These are phyloP conservation scores for Ramphastos sulfuratus DNA, from an alignment of 2,113 vertebrate species.

Conservation along the genomic window DNA sequence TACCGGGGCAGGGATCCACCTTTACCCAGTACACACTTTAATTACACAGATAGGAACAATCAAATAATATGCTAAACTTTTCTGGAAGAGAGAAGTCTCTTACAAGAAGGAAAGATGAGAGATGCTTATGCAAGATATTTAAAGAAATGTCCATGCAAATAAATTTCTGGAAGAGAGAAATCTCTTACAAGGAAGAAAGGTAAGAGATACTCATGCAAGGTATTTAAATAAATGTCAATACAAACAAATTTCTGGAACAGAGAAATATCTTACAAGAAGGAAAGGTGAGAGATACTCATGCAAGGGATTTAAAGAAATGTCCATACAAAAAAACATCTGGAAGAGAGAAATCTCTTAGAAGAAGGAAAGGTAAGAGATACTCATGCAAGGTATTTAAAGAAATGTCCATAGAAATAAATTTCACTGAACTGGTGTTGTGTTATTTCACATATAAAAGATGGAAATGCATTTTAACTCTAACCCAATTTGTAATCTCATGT, in stretches of 20 bases:
- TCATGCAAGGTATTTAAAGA: background rate
- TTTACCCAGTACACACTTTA: background rate
- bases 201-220: background rate
- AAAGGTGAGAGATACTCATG: no score
- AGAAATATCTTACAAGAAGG: no score
- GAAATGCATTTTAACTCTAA: background rate
- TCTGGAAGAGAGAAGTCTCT: constrained; percentile 15
- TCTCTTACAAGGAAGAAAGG: background rate
- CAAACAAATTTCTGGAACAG: background rate
- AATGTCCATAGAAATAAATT: background rate
- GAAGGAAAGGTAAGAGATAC: background rate
- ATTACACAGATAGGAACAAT: constrained; percentile 13
- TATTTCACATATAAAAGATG: constrained; percentile 23
- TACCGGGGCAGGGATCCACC: no score
- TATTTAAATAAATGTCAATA: background rate
- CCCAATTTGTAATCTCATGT: background rate
- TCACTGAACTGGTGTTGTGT: background rate
- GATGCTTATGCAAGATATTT: background rate
- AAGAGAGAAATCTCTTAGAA: background rate
- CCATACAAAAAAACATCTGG: no score
- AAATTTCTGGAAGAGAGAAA: background rate
- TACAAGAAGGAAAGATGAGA: background rate
- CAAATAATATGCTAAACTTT: constrained; percentile 5
- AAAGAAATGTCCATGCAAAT: background rate
- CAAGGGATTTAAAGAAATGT: no score